phyloP scores from a whole-genome alignment of 23 tunicate genomes.

The Clavelina lepadiformis region DNA sequence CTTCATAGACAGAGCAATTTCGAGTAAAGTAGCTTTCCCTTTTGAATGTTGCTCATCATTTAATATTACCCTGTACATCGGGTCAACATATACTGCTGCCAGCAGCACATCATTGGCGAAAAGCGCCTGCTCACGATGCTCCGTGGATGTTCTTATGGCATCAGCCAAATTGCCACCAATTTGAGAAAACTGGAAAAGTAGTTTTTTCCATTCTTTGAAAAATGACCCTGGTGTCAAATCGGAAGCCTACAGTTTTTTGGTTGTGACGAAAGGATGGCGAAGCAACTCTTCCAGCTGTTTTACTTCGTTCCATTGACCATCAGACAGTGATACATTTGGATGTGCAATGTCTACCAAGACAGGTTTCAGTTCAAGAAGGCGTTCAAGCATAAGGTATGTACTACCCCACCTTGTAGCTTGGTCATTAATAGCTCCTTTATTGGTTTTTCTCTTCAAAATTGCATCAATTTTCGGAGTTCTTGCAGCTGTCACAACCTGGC shows the following conservation, averaged over 20 bases:
- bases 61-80: neutral
- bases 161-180: conserved; percentile 11
- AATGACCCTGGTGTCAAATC: conserved; percentile 32
- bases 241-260: conserved; percentile 20
- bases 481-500: conserved; percentile 35
- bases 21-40: conserved; percentile 3
- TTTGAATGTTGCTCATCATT: neutral
- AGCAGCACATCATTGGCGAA: neutral
- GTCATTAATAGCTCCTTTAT: conserved; percentile 24
- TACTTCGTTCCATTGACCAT: conserved; percentile 4
- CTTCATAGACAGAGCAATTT: conserved; percentile 15
- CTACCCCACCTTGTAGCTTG: conserved; percentile 28
- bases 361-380: conserved; percentile 32
- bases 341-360: conserved; percentile 29
- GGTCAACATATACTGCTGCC: conserved; percentile 18
- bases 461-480: conserved; percentile 30
- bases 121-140: neutral
- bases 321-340: conserved; percentile 23
- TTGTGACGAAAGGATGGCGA: conserved; percentile 20
- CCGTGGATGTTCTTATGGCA: conserved; percentile 7
- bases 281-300: conserved; percentile 6
- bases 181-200: conserved; percentile 5
- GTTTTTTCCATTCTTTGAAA: conserved; percentile 31
- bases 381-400: conserved; percentile 27
- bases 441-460: conserved; percentile 11